Evolutionary conservation across 1,140 invertebrate genomes (phyloP), one percentile per base, ranked within the genome.

Genomic region (Drosophila carrolli): DNA sequence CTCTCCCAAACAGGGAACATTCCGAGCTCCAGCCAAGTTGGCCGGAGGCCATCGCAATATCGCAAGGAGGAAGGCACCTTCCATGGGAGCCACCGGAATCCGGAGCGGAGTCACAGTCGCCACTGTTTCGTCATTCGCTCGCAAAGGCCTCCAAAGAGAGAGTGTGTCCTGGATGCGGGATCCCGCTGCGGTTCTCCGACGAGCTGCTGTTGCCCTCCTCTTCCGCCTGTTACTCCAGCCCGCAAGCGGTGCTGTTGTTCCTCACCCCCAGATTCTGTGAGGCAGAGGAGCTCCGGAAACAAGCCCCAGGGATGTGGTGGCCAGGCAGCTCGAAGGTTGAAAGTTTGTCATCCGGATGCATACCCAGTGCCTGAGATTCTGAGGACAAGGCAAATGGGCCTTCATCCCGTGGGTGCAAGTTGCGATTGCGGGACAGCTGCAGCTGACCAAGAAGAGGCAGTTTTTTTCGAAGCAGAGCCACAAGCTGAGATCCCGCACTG

Each of bases 121-220:
- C 55, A 62, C 35, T 62, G 77, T 37, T 66, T 79, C 11, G 16
- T 79, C 9, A 16, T 27, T 19, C 74, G 74, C 5, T 55, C 56
- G 19, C 14, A 13, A 40, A 47, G 27, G 14, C n/a, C 70, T 5
- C n/a, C 27, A 5, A 32, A 37, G 35, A 4, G 35, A 8, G 8
- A 14, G 9, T n/a, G 47, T 5, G 32, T 9, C 2, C 7, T n/a
- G 5, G 35, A 19, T 13, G 9, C n/a, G 3, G 38, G 35, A 19
- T 9, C n/a, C 2, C 13, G 14, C 3, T 76, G 56, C 32, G 44
- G 37, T 23, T 1, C 27, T 27, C 7, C 48, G 23, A 14, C 13
- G 8, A 29, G 23, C 13, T 47, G 14, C 63, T 41, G 35, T 11
- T 16, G 10, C 11, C 11, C 37, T 9, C 8, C 29, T 3, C n/a